Base-by-base conservation (phyloP, 1,140 invertebrate species). In the Zophobas morio region DNA sequence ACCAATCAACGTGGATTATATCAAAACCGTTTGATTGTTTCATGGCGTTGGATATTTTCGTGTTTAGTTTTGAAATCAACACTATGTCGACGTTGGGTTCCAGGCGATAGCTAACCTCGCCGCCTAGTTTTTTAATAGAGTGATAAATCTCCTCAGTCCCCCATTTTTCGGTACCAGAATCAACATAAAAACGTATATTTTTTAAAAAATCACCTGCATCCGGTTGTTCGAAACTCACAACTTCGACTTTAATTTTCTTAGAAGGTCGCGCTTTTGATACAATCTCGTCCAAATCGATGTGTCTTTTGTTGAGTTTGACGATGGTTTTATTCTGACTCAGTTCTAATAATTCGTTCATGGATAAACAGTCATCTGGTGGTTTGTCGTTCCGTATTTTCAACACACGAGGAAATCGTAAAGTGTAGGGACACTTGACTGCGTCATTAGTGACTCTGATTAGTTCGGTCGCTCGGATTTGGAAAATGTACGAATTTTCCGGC, bases 371-470 rank as follows among this genome's bases (percentile, higher is more conserved):
- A 78, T 89, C 83, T 89, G 93, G 96, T 0, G 91, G 88, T 87
- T 98, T 98, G 86, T 99, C 97, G 56, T 91, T 88, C 34, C 97
- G 90, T 47, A 97, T 88, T 83, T 89, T 88, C 81, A 92, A 88
- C 2, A 98, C 92, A 82, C 96, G 88, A 0, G 96, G 95, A 89
- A 99, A 99, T 70, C 96, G 89, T 78, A 98, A 87, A 2, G 94
- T 96, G 83, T 93, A 95, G 1, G 90, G 89, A 0, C 91, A 91
- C 75, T 90, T 91, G 86, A 93, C 96, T 1, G 89, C 84, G 36
- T 72, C 36, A 56, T 81, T 74, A 2, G 90, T 88, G 72, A 91
- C 93, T 80, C 80, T 78, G 32, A 81, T 80, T 57, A 98, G 90
- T 88, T 99, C 96, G 0, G 95, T 91, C 0, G 96, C 97, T 81